Conservation (phyloP, 2,888 invertebrate genomes). For the Acrobasis suavella region DNA sequence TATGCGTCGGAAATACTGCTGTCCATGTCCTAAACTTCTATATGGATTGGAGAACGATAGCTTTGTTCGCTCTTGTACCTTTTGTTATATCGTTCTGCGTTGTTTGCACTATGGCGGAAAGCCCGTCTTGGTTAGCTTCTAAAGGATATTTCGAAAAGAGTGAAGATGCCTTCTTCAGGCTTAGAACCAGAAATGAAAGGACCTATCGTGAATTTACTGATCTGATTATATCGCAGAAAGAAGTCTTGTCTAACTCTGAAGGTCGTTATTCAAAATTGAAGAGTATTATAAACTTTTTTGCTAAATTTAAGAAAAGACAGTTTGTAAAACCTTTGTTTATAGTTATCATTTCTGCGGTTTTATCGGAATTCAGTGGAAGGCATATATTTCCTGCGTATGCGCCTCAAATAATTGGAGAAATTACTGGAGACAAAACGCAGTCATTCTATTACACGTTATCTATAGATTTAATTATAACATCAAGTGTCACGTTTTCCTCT, state of each 20-base stretch:
- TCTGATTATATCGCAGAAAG: constrained; percentile 44
- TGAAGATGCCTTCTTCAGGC: constrained; percentile 71
- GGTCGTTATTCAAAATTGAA: constrained; percentile 1
- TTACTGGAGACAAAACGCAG: constrained; percentile 42
- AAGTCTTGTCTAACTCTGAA: constrained; percentile 21
- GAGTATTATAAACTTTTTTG: constrained; percentile 25
- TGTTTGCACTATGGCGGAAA: constrained; percentile 79
- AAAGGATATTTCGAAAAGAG: constrained; percentile 67
- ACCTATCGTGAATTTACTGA: constrained; percentile 41
- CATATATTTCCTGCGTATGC: constrained; percentile 52
- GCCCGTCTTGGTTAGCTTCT: constrained; percentile 82
- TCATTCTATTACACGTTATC: constrained; percentile 47
- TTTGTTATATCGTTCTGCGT: constrained; percentile 38
- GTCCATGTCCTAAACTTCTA: constrained; percentile 45
- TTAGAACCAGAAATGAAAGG: constrained; percentile 61
- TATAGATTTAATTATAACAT: constrained; percentile 48
- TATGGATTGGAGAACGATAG: constrained; percentile 46
- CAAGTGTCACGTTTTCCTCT: constrained; percentile 45
- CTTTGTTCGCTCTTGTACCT: constrained; percentile 40
- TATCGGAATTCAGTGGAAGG: constrained; percentile 49
- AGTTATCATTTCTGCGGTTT: constrained; percentile 39
- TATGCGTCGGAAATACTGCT: constrained; percentile 41
- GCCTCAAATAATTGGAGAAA: constrained; percentile 42
- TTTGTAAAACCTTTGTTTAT: constrained; percentile 46
- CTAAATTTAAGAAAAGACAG: constrained; percentile 39